These are phyloP conservation scores for Achlya flavicornis DNA, from an alignment of 2,888 invertebrate species.

Conservation along the genomic window DNA sequence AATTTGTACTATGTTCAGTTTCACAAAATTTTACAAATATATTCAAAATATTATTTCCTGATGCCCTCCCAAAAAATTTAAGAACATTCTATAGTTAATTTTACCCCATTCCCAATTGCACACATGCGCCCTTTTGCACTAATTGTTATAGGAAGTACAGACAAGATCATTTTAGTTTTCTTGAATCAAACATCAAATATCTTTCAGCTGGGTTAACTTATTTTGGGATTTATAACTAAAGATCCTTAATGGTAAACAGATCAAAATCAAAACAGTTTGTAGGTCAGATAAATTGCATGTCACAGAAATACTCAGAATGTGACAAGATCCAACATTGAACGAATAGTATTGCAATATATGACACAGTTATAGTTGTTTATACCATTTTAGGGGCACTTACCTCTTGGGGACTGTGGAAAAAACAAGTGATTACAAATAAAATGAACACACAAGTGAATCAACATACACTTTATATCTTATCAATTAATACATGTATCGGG, in stretches of 20 bases:
- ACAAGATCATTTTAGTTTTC: not conserved
- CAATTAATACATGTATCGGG: conserved; percentile 75
- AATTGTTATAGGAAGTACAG: not conserved
- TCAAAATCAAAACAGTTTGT: conserved; percentile 11
- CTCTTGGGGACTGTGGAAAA: conserved; percentile 76
- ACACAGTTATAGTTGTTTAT: conserved; percentile 17
- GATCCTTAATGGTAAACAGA: conserved; percentile 4
- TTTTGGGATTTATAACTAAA: conserved; percentile 1
- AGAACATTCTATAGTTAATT: too few relatives aligned
- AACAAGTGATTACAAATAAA: conserved; percentile 80
- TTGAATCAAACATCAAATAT: conserved; percentile 12
- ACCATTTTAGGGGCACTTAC: conserved; percentile 69
- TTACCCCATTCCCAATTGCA: too few relatives aligned
- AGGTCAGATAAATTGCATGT: not conserved
- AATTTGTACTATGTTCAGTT: too few relatives aligned
- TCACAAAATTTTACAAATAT: too few relatives aligned
- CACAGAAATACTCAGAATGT: not conserved
- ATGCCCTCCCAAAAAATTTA: too few relatives aligned
- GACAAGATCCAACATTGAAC: not conserved
- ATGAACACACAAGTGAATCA: conserved; percentile 80
- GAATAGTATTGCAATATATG: conserved; percentile 8
- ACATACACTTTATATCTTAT: conserved; percentile 84
- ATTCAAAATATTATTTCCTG: too few relatives aligned
- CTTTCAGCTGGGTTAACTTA: not conserved
- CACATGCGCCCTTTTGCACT: not conserved